phyloP scores from a whole-genome alignment of 2,113 vertebrate species.

The Ciconia stormi region DNA sequence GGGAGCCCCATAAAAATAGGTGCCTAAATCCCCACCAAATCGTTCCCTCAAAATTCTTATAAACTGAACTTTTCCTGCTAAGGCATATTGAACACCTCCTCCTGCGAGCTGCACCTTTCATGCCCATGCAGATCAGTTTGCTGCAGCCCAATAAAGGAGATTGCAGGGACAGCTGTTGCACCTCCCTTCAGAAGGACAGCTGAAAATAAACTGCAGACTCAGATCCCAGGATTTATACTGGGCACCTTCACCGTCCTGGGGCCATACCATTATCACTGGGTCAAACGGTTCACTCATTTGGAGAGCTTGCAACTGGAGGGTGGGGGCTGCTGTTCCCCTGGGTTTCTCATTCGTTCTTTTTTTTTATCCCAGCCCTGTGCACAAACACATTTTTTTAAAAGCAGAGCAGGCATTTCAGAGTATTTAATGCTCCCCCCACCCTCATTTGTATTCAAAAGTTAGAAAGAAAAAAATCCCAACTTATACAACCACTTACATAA shows the following conservation, averaged over 20 bases:
- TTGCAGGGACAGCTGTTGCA: slow-evolving; percentile 45
- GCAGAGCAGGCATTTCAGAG: background rate
- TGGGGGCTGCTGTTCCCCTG: background rate
- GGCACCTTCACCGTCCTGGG: background rate
- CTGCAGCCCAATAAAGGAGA: slow-evolving; percentile 58
- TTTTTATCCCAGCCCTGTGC: background rate
- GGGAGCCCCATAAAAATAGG: background rate
- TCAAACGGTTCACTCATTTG: background rate
- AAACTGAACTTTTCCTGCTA: background rate
- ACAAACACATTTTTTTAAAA: background rate
- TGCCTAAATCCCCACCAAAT: background rate
- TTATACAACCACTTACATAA: background rate
- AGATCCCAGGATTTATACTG: slow-evolving; percentile 23
- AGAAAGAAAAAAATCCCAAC: background rate
- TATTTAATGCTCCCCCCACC: background rate
- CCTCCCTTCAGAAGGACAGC: slow-evolving; percentile 19
- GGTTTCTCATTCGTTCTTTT: background rate
- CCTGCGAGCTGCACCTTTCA: background rate
- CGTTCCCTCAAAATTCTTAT: accelerated
- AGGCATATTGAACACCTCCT: background rate
- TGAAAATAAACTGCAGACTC: slow-evolving; percentile 58
- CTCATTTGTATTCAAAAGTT: background rate
- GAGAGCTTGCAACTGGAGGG: background rate
- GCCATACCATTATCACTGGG: background rate
- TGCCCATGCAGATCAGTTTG: background rate